Evolutionary conservation across 2,797 vertebrate species (phyloP).

Genomic region (Mus caroli): DNA sequence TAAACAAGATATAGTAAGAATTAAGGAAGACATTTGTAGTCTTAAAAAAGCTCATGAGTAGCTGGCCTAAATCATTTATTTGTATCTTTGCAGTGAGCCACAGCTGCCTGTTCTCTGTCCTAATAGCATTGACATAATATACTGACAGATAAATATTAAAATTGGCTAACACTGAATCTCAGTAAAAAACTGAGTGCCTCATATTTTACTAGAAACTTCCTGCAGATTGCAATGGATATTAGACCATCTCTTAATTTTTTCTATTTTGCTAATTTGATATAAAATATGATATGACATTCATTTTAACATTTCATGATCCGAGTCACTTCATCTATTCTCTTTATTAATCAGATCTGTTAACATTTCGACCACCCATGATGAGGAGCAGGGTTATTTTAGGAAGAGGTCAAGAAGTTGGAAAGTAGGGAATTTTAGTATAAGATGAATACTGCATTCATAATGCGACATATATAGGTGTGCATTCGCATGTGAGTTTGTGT

Average conservation of each 20-base stretch:
- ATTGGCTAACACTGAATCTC: constrained; percentile 18
- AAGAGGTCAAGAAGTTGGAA: constrained; percentile 60
- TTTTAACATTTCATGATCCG: constrained; percentile 78
- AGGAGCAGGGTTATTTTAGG: constrained; percentile 50
- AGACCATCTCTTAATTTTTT: constrained; percentile 13
- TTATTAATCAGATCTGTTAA: constrained; percentile 76
- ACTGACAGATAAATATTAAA: background rate
- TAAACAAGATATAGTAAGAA: background rate
- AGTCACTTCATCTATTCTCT: constrained; percentile 69
- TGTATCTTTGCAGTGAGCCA: background rate
- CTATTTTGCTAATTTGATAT: constrained; percentile 69
- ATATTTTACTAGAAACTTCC: constrained; percentile 22
- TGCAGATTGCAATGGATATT: background rate
- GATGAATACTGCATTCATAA: constrained; percentile 63
- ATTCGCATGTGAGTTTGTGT: background rate
- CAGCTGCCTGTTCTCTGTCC: background rate
- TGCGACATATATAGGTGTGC: background rate
- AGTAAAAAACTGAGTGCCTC: background rate
- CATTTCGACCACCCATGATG: constrained; percentile 66
- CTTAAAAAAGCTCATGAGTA: background rate
- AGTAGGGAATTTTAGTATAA: constrained; percentile 41
- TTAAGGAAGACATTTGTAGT: background rate
- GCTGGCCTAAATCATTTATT: background rate
- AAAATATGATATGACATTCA: constrained; percentile 75
- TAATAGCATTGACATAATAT: background rate